phyloP scores from a whole-genome alignment of 2,797 vertebrate species.

The Astyanax mexicanus region DNA sequence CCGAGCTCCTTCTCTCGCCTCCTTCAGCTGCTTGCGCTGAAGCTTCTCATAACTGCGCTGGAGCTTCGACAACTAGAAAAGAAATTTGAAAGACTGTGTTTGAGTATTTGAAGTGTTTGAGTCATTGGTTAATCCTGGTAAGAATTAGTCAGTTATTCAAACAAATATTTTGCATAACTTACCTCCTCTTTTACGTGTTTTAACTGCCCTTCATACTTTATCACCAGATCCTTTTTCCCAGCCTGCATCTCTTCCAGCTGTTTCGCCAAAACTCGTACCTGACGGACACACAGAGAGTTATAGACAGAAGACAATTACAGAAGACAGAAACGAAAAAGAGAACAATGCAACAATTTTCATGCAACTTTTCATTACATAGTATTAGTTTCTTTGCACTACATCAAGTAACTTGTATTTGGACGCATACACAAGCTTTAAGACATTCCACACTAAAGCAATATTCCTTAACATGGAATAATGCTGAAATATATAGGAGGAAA shows the following conservation, averaged over 20 bases:
- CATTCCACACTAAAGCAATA: too few species aligned
- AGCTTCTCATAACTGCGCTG: slow-evolving; percentile 93
- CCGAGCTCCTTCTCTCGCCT: slow-evolving; percentile 72
- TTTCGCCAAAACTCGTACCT: slow-evolving; percentile 80
- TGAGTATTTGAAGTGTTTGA: neutral
- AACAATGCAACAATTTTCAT: neutral
- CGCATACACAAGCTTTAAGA: too few species aligned
- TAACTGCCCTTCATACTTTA: slow-evolving; percentile 89
- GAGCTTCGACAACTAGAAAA: slow-evolving; percentile 83
- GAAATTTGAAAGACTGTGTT: neutral
- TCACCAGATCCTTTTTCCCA: slow-evolving; percentile 77
- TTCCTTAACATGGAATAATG: too few species aligned
- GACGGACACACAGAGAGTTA: slow-evolving; percentile 4
- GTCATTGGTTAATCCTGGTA: too few species aligned
- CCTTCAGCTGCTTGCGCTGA: slow-evolving; percentile 85
- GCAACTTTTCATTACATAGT: too few species aligned
- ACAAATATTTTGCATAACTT: too few species aligned
- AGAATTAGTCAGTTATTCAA: neutral
- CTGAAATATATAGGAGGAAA: too few species aligned
- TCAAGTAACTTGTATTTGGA: too few species aligned
- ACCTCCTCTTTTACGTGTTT: slow-evolving; percentile 79
- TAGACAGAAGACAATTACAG: too few species aligned
- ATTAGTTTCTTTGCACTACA: too few species aligned
- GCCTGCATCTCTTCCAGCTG: slow-evolving; percentile 81
- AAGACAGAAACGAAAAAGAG: neutral